These are phyloP conservation scores for Hypocryptadius cinnamomeus DNA, from an alignment of 2,113 vertebrate genomes.

Conservation along the genomic window DNA sequence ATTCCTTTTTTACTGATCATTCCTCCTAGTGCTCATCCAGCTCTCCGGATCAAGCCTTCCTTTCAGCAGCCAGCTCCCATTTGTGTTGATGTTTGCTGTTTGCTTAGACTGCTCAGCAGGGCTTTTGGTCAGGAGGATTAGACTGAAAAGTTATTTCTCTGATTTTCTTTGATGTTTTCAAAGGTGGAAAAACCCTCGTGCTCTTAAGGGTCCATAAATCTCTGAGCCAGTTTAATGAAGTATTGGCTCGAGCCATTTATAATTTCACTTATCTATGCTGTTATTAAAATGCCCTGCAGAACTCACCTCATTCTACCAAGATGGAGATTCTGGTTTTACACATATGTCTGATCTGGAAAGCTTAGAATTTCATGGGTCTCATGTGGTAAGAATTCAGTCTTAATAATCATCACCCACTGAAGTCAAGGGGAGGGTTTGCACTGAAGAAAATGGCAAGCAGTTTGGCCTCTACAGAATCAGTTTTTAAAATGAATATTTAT, in stretches of 20 bases:
- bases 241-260: neutral
- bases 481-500: neutral
- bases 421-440: neutral
- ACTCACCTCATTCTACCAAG: neutral
- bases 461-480: neutral
- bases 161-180: slow-evolving; percentile 45
- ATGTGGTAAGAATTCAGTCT: neutral
- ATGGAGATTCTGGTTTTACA: slow-evolving; percentile 18
- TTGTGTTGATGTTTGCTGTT: slow-evolving; percentile 22
- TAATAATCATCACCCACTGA: neutral
- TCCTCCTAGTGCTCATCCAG: neutral
- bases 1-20: slow-evolving; percentile 21
- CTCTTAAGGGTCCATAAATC: slow-evolving; percentile 30
- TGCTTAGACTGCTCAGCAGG: neutral
- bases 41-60: neutral
- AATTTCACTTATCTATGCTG: slow-evolving; percentile 32
- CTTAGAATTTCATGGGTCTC: slow-evolving; percentile 1
- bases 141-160: slow-evolving; percentile 26
- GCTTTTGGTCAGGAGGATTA: slow-evolving; percentile 13
- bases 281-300: slow-evolving; percentile 23
- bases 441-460: neutral
- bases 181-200: neutral
- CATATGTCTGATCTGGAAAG: slow-evolving; percentile 6
- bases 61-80: slow-evolving; percentile 18
- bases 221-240: slow-evolving; percentile 11